Evolutionary conservation across 2,113 vertebrate genomes (phyloP), one percentile per base, ranked within the genome.

Genomic region (Macquaria ambigua): DNA sequence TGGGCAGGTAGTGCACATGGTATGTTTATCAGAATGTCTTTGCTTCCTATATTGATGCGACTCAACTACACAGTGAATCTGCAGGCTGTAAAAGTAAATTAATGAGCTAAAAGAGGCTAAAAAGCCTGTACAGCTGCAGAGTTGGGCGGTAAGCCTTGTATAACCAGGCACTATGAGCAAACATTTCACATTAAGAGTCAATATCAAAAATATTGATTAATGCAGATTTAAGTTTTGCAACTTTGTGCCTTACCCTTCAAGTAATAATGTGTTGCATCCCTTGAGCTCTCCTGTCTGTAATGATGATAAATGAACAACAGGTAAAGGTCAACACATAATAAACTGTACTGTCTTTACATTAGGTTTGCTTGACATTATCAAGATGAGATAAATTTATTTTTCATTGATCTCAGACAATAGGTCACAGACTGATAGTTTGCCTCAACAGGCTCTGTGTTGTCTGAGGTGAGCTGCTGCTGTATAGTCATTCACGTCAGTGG

Each of bases 311-410:
- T 90, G 88, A 90, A 86, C 56, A 58, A 52, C 89, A 83, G 64
- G 66, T 81, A 90, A 94, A 94, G 94, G 92, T 93, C 92, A 90
- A 71, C 87, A 55, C 74, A 66, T 93, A 90, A 94, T 92, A 93
- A 93, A 94, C 88, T 90, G 70, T 20, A 77, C 77, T 80, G 81
- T 83, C 83, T 86, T 85, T 84, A 72, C 83, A 86, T 92, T 75
- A 86, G 55, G 62, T 91, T 69, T 43, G 69, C 34, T 39, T 92
- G 90, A 88, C 90, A 90, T 93, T 91, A 92, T 92, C 90, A 89
- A 87, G 77, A 82, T 70, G 84, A 83, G 80, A 86, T 68, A 25
- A 52, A 86, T 93, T 34, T 89, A 62, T 87, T 90, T 91, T 88
- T 77, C 81, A 93, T 94, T 83, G 92, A 94, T 93, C 76, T 67